Conservation (phyloP, 2,113 vertebrate genomes). For the human (Homo sapiens) region DNA sequence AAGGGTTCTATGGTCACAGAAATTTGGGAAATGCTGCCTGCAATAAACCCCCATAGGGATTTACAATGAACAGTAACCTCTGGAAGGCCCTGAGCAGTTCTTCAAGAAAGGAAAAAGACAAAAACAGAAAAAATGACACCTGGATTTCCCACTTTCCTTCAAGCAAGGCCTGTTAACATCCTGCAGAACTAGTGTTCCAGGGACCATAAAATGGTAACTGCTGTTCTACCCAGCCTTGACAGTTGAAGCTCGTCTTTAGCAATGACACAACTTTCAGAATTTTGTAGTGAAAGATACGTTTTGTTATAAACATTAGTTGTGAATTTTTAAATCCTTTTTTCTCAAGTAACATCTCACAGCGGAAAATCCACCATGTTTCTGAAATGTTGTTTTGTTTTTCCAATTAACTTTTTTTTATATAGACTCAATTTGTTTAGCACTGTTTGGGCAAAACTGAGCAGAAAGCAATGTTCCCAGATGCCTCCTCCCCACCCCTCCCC, state of each 20-base stretch:
- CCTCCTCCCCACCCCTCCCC: fast-evolving
- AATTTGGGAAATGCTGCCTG: neutral
- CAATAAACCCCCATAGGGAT: neutral
- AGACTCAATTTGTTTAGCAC: neutral
- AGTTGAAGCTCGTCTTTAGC: neutral
- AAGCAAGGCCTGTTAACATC: neutral
- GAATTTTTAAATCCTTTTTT: neutral
- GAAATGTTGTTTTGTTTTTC: constrained; percentile 10
- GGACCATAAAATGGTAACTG: neutral
- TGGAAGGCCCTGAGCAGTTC: neutral
- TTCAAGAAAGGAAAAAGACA: neutral
- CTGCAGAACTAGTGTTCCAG: neutral
- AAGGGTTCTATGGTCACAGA: neutral
- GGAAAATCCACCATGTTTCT: neutral
- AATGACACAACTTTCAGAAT: neutral
- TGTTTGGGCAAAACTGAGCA: neutral
- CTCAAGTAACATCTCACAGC: neutral
- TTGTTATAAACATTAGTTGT: neutral
- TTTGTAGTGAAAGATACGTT: neutral
- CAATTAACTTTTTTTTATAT: neutral
- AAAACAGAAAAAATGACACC: neutral
- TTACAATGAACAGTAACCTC: neutral
- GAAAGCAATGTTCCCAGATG: neutral
- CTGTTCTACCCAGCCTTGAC: neutral
- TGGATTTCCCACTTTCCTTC: neutral